These are phyloP conservation scores for Stegodyphus dumicola DNA, from an alignment of 1,140 invertebrate species.

Conservation along the genomic window DNA sequence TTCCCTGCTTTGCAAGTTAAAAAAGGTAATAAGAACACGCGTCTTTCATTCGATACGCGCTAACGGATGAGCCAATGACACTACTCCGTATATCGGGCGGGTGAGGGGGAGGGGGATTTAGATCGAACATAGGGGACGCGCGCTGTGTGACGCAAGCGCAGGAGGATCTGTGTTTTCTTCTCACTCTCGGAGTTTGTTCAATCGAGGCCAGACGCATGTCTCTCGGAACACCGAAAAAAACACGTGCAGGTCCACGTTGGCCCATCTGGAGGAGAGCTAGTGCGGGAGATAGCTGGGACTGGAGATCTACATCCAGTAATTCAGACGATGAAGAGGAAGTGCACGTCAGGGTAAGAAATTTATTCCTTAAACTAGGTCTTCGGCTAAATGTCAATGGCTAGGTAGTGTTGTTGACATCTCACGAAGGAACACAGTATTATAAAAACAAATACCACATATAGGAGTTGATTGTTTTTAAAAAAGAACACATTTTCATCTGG, in stretches of 20 bases:
- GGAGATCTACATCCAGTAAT: conserved; percentile 38
- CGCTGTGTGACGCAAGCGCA: conserved; percentile 15
- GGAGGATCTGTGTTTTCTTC: neutral
- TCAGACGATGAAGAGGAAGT: conserved; percentile 35
- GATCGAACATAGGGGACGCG: neutral
- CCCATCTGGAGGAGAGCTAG: conserved; percentile 36
- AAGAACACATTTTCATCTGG: too few species aligned
- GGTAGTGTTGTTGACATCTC: too few species aligned
- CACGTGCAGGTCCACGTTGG: conserved; percentile 34
- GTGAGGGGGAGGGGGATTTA: neutral
- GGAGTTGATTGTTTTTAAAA: too few species aligned
- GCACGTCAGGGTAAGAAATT: neutral
- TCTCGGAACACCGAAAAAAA: conserved; percentile 29
- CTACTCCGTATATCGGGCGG: neutral
- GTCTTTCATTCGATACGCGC: too few species aligned
- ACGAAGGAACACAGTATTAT: too few species aligned
- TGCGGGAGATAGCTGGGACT: conserved; percentile 40
- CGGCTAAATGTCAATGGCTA: too few species aligned
- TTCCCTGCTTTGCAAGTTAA: too few species aligned
- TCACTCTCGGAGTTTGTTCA: neutral
- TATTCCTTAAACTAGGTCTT: neutral
- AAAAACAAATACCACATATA: too few species aligned
- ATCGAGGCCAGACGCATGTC: conserved; percentile 20
- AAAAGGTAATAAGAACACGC: too few species aligned
- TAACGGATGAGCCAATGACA: neutral